Conservation (phyloP, 2,888 invertebrate genomes). For the Artemia sinica region DNA sequence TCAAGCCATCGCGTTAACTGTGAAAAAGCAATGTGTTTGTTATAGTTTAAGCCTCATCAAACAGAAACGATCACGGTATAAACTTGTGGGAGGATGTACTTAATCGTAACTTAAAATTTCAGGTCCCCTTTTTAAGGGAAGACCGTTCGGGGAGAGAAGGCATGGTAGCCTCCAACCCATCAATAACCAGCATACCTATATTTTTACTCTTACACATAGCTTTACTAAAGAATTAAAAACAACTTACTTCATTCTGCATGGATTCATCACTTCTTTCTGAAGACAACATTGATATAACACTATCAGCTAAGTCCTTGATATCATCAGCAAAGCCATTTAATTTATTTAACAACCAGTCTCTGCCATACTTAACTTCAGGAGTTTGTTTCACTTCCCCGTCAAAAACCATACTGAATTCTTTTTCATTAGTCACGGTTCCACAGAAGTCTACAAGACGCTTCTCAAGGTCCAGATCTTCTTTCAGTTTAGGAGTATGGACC, state of each 20-base stretch:
- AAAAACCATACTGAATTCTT: conserved; percentile 4
- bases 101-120: no score
- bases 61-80: no score
- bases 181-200: no score
- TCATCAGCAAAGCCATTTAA: neutral
- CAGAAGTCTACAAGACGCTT: neutral
- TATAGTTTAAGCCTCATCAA: no score
- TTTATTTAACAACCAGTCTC: neutral
- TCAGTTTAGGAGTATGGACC: neutral
- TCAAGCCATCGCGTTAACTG: no score
- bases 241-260: neutral
- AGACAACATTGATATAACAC: neutral
- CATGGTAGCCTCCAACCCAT: no score
- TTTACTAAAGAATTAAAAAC: neutral
- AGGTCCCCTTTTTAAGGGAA: no score
- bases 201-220: neutral
- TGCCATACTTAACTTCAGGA: neutral
- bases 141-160: no score
- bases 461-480: neutral
- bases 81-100: no score
- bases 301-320: neutral
- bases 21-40: no score
- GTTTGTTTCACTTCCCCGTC: neutral
- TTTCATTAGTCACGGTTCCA: neutral
- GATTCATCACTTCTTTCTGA: conserved; percentile 2